Conservation (phyloP, 2,113 vertebrate species). For the Paradoxurus hermaphroditus region DNA sequence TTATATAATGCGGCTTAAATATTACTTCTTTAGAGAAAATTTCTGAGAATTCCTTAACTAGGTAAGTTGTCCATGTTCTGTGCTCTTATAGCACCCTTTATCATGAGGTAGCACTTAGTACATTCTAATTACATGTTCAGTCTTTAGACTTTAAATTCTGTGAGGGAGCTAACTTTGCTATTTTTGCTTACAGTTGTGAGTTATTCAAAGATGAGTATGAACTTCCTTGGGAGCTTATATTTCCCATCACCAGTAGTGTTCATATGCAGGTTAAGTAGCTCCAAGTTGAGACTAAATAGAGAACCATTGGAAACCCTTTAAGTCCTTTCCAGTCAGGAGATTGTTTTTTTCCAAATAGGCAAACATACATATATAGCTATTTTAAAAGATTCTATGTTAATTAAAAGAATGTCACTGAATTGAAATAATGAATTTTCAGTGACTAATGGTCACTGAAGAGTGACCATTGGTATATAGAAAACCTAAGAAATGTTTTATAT, state of each 20-base stretch:
- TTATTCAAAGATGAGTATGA: not conserved
- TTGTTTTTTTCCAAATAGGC: not conserved
- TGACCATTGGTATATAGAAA: not conserved
- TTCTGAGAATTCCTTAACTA: not conserved
- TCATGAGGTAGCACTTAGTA: not conserved
- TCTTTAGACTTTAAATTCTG: not conserved
- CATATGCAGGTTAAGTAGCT: not conserved
- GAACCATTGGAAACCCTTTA: not conserved
- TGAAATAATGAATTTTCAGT: not conserved
- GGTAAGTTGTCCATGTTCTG: not conserved
- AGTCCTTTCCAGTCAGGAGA: not conserved
- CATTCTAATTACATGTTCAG: constrained; percentile 15
- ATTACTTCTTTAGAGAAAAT: not conserved
- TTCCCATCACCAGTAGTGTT: not conserved
- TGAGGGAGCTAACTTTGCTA: not conserved
- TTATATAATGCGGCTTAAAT: constrained; percentile 3
- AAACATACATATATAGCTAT: not conserved
- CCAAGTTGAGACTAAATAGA: not conserved
- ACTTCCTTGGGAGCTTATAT: not conserved
- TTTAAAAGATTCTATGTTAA: not conserved
- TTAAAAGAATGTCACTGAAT: constrained; percentile 7
- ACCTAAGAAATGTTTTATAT: not conserved
- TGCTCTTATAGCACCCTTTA: not conserved
- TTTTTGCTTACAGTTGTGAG: not conserved
- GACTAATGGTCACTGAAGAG: not conserved